Percentiles rank a stretch among this genome's conserved stretches.
These are phyloP conservation scores for Ophioninae sp. DNA, from an alignment of 2,888 invertebrate species.

Conservation along the genomic window DNA sequence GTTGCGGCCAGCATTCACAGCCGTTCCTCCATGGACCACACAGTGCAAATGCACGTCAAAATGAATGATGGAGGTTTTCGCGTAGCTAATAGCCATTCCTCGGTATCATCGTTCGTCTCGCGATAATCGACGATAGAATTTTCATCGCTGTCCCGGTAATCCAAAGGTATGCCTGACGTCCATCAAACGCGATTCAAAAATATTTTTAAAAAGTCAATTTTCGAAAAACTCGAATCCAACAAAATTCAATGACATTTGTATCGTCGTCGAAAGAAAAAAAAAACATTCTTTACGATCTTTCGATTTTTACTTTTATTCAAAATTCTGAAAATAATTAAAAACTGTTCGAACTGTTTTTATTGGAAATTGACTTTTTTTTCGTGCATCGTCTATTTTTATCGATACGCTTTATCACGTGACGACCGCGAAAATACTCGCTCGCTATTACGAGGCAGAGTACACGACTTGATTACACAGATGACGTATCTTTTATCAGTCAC, in stretches of 20 bases:
- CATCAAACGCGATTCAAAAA: neutral
- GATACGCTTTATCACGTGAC: conserved; percentile 21
- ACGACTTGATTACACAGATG: conserved; percentile 31
- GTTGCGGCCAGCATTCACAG: conserved; percentile 29
- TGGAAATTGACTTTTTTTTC: conserved; percentile 20
- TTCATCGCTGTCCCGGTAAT: conserved; percentile 19
- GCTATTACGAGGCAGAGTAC: neutral
- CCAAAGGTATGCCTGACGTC: neutral
- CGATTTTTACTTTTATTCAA: too few species aligned
- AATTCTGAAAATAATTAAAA: too few species aligned
- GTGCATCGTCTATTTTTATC: conserved; percentile 23
- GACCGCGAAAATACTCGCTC: conserved; percentile 26
- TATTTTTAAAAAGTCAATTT: neutral
- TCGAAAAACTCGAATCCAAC: too few species aligned
- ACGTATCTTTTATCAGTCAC: conserved; percentile 54
- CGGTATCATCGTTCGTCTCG: conserved; percentile 16
- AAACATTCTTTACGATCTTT: too few species aligned
- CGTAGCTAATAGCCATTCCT: conserved; percentile 40
- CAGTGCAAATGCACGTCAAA: conserved; percentile 28
- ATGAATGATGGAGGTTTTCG: conserved; percentile 47
- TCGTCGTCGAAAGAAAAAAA: too few species aligned
- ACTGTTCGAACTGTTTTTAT: conserved; percentile 27
- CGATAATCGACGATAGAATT: conserved; percentile 10
- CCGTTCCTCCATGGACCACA: conserved; percentile 2
- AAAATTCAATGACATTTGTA: neutral